phyloP scores from a whole-genome alignment of 2,888 invertebrate genomes.

The Stomorhina lunata region DNA sequence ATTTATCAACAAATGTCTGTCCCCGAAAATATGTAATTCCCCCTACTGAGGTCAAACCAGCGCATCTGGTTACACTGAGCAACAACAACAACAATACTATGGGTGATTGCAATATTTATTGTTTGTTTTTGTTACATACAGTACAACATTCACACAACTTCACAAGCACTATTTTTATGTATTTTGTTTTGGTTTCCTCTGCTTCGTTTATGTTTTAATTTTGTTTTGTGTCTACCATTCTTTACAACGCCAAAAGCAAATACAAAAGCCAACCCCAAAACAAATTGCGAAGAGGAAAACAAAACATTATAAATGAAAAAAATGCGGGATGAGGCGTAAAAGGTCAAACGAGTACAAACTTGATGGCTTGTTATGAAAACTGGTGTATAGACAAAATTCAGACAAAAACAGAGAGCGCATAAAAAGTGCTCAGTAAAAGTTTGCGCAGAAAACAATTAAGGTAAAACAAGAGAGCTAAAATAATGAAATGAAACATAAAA shows the following conservation, averaged over 20 bases:
- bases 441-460: neutral
- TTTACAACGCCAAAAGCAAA: constrained; percentile 38
- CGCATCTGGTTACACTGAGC: too few species aligned
- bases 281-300: constrained; percentile 9
- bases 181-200: constrained; percentile 32
- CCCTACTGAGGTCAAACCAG: too few species aligned
- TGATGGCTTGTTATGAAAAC: constrained; percentile 64
- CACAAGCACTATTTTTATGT: constrained; percentile 13
- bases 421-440: neutral
- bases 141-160: too few species aligned
- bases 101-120: constrained; percentile 2
- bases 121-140: neutral
- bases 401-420: constrained; percentile 59
- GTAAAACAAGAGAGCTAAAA: neutral
- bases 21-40: too few species aligned
- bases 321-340: constrained; percentile 61
- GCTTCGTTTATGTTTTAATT: constrained; percentile 40
- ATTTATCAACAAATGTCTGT: too few species aligned
- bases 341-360: constrained; percentile 65
- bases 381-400: constrained; percentile 63
- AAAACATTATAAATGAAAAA: constrained; percentile 1
- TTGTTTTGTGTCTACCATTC: constrained; percentile 56
- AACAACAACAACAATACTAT: neutral
- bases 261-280: constrained; percentile 38
- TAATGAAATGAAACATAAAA: neutral